Evolutionary conservation across 1,140 invertebrate genomes (phyloP).

Genomic region (Stegodyphus dumicola): DNA sequence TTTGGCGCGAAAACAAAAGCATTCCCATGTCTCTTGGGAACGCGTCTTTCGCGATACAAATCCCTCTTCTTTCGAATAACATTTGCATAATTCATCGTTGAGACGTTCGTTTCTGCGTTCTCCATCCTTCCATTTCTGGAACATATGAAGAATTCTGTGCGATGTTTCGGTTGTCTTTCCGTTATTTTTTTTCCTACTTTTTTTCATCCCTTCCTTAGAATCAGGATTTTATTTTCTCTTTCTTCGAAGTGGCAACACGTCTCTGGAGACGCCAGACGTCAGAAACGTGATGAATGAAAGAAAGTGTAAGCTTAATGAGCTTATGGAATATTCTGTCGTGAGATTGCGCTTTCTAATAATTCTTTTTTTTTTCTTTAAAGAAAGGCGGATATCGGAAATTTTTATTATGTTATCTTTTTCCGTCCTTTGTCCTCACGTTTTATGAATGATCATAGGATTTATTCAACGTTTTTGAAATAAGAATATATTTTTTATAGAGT

Average conservation of each 20-base stretch:
- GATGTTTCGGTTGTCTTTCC: slow-evolving; percentile 10
- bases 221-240: not conserved
- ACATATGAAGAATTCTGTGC: slow-evolving; percentile 38
- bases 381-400: too few relatives aligned
- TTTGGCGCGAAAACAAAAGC: slow-evolving; percentile 34
- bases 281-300: slow-evolving; percentile 11
- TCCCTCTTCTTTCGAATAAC: slow-evolving; percentile 50
- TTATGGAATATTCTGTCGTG: not conserved
- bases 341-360: not conserved
- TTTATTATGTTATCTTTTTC: too few relatives aligned
- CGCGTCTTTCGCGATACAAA: slow-evolving; percentile 46
- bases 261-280: not conserved
- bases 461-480: too few relatives aligned
- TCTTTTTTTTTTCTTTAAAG: too few relatives aligned
- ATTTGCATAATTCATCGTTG: slow-evolving; percentile 57
- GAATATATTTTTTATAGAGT: too few relatives aligned
- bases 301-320: not conserved
- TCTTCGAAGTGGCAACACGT: not conserved
- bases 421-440: too few relatives aligned
- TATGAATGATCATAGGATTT: too few relatives aligned
- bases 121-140: not conserved
- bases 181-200: slow-evolving; percentile 21
- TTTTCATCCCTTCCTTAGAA: not conserved
- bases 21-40: not conserved
- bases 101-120: slow-evolving; percentile 2